Conservation (phyloP, 2,113 vertebrate species). For the Corynorhinus townsendii region DNA sequence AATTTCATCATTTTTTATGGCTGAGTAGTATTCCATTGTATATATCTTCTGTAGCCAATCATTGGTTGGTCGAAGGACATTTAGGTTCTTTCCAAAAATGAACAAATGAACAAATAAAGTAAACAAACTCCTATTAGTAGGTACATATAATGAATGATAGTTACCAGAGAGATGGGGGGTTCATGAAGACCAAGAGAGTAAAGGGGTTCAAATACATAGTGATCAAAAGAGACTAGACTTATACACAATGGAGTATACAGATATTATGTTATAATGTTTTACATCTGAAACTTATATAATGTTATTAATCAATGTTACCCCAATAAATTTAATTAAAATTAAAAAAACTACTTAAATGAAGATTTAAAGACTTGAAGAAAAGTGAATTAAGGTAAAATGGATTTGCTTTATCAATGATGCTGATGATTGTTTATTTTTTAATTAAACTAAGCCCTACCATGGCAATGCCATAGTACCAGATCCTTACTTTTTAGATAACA, state of each 20-base stretch:
- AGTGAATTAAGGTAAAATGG: background rate
- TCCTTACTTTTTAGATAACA: background rate
- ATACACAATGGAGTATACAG: background rate
- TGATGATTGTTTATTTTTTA: background rate
- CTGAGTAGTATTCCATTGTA: background rate
- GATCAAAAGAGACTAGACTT: background rate
- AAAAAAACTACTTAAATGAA: background rate
- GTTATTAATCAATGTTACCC: background rate
- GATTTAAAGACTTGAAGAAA: background rate
- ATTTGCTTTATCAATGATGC: background rate
- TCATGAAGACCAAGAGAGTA: background rate
- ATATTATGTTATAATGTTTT: background rate
- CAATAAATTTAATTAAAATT: background rate
- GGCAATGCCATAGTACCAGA: too few relatives aligned
- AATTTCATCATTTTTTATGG: background rate
- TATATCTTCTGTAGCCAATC: background rate
- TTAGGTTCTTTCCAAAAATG: background rate
- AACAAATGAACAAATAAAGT: background rate
- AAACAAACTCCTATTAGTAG: background rate
- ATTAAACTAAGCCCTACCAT: background rate
- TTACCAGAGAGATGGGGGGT: background rate
- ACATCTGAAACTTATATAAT: background rate
- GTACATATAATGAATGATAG: background rate
- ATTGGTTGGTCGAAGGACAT: background rate
- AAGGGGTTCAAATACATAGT: background rate